These are phyloP conservation scores for Onychostoma macrolepis DNA, from an alignment of 2,113 vertebrate species.

Conservation along the genomic window DNA sequence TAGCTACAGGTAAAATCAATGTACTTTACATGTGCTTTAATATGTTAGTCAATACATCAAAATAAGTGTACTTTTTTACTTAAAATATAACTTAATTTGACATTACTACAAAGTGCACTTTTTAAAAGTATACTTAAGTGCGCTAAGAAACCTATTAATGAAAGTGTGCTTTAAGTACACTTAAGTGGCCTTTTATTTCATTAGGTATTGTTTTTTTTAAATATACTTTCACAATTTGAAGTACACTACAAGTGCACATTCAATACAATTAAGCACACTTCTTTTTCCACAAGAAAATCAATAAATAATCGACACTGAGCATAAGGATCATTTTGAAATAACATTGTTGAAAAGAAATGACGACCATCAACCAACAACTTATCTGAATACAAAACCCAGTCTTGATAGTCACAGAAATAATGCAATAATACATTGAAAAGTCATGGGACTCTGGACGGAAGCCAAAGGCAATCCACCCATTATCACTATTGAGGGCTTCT, in stretches of 20 bases:
- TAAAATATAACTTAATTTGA: neutral
- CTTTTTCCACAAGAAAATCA: neutral
- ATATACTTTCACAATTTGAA: no score
- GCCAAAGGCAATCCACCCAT: slow-evolving; percentile 43
- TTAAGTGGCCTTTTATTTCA: neutral
- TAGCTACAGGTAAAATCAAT: neutral
- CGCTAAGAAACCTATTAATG: no score
- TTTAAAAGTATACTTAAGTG: neutral
- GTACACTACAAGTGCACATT: no score
- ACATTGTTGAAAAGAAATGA: neutral
- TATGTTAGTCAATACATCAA: neutral
- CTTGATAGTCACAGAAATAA: neutral
- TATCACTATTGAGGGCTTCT: slow-evolving; percentile 40
- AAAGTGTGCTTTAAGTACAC: neutral
- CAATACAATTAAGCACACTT: no score
- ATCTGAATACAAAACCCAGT: neutral
- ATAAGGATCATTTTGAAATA: neutral
- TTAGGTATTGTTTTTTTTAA: neutral
- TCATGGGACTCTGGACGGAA: slow-evolving; percentile 40
- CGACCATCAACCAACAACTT: neutral
- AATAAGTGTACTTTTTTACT: neutral
- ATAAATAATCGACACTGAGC: neutral
- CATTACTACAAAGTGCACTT: neutral
- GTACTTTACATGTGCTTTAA: neutral
- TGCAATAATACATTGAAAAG: neutral